phyloP scores from a whole-genome alignment of 2,797 vertebrate species.

The Thaleichthys pacificus region DNA sequence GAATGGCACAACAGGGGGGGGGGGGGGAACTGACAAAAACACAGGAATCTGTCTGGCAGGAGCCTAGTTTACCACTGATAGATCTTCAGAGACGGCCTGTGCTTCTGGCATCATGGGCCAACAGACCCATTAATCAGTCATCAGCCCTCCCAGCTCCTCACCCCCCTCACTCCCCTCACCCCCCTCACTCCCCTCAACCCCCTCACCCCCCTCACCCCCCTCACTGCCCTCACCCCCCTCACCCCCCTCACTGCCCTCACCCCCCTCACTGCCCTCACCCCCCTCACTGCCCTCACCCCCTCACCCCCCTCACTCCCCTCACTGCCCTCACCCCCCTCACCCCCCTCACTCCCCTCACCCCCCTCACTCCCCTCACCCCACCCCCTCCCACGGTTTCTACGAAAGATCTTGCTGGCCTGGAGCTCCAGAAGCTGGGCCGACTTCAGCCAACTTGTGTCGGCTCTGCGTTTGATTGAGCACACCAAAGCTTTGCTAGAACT shows the following conservation, averaged over 20 bases:
- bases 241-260: too few relatives aligned
- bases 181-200: background rate
- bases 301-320: background rate
- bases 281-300: background rate
- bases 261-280: background rate
- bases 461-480: background rate
- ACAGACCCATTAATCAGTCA: constrained; percentile 28
- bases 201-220: too few relatives aligned
- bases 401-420: background rate
- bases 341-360: background rate
- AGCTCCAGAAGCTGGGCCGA: background rate
- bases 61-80: constrained; percentile 26
- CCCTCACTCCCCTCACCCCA: background rate
- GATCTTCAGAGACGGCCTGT: constrained; percentile 7
- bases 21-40: constrained; percentile 5
- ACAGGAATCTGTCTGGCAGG: constrained; percentile 3
- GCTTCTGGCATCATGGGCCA: constrained; percentile 9
- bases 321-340: background rate
- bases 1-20: background rate
- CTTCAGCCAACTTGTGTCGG: background rate
- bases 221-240: too few relatives aligned
- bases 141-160: constrained; percentile 3
- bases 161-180: background rate
- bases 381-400: background rate
- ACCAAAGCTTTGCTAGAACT: constrained; percentile 17